Evolutionary conservation across 2,797 vertebrate species (phyloP), one percentile per base, ranked within the genome.

Genomic region (Dermochelys coriacea): DNA sequence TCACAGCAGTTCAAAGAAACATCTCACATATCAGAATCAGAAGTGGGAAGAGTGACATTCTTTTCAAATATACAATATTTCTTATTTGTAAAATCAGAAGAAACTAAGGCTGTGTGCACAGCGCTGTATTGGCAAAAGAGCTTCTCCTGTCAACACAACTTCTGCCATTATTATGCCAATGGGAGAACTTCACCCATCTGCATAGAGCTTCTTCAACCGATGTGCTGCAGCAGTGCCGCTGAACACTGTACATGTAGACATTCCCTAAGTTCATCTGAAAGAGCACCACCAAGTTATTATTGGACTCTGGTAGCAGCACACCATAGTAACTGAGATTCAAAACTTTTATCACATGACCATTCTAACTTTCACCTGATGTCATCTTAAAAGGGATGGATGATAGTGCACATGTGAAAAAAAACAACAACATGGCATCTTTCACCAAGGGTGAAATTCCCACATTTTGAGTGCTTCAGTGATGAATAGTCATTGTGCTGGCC

Each of bases 341-440:
- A 18, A 68, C 27, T 16, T 49, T 88, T 34, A 50, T 11, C 34
- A 31, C 0, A 0, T 11, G 55, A 18, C 1, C 4, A 55, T 25
- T 47, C 64, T 27, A 29, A 16, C 34, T 57, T 87, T 74, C n/a
- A 3, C n/a, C 80, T 82, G 54, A 23, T 86, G 45, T 12, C 1
- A 1, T 12, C n/a, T 41, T 49, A 57, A 57, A 49, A 45, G 34
- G 1, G 3, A 34, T 14, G 18, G 68, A 10, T 2, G 8, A 31
- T 1, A 19, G 2, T 80, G 2, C 34, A 11, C 0, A 0, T 29
- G 34, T 2, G 3, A 81, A 84, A n/a, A 41, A 14, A 8, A 21
- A 41, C 41, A n/a, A n/a, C 15, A 19, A 2, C 52, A 41, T 0
- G 2, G 37, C 18, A 5, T 75, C 45, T 45, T 3, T 29, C 41